Evolutionary conservation across 1,140 invertebrate species (phyloP).

Genomic region (Drosophila rufa): DNA sequence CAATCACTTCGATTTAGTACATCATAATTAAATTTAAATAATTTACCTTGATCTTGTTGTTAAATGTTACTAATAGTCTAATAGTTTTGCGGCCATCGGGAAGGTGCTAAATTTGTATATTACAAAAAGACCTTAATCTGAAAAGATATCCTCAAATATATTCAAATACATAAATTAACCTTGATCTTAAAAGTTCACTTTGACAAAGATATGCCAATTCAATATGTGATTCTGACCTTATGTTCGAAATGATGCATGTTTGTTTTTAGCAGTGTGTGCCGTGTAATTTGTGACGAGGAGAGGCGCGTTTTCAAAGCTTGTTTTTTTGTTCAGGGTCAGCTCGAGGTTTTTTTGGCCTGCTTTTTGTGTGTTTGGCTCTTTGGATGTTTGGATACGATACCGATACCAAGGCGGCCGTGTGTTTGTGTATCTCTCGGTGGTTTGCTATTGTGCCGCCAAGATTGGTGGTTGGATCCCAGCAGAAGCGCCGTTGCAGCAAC

Average conservation of each 20-base stretch:
- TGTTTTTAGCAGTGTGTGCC: slow-evolving; percentile 16
- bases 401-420: slow-evolving; percentile 21
- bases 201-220: slow-evolving; percentile 1
- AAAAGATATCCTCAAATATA: not conserved
- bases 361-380: slow-evolving; percentile 41
- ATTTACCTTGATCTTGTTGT: not conserved
- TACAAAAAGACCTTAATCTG: no score
- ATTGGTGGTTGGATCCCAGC: slow-evolving; percentile 31
- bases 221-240: slow-evolving; percentile 8
- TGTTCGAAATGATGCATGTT: slow-evolving; percentile 3
- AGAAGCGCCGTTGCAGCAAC: slow-evolving; percentile 54
- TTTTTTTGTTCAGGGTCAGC: slow-evolving; percentile 50
- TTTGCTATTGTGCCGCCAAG: slow-evolving; percentile 22
- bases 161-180: not conserved
- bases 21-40: not conserved
- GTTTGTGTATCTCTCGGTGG: slow-evolving; percentile 26
- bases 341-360: slow-evolving; percentile 46
- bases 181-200: slow-evolving; percentile 3
- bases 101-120: not conserved
- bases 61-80: not conserved
- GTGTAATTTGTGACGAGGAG: slow-evolving; percentile 44
- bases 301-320: slow-evolving; percentile 50
- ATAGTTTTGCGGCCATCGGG: not conserved
- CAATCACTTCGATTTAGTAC: no score
- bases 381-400: slow-evolving; percentile 33